phyloP scores from a whole-genome alignment of 2,797 vertebrate genomes.

The Phoxinus dragarum region DNA sequence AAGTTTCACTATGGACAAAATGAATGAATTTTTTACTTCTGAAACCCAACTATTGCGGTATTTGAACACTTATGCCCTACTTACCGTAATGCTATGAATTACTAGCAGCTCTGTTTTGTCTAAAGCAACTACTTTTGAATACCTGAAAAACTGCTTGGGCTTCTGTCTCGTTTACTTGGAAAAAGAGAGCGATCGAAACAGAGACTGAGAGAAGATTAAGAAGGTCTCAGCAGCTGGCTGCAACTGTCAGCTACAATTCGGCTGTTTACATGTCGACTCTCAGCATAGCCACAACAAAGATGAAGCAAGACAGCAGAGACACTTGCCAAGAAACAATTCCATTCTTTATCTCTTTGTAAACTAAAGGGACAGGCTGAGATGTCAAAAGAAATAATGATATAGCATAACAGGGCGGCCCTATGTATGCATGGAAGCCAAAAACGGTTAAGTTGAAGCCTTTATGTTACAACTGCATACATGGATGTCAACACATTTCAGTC shows the following conservation, averaged over 20 bases:
- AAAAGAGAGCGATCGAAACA: constrained; percentile 5
- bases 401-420: constrained; percentile 14
- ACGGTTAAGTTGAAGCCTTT: constrained; percentile 28
- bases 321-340: constrained; percentile 49
- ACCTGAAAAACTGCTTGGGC: constrained; percentile 67
- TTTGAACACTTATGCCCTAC: constrained; percentile 75
- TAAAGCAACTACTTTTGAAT: constrained; percentile 72
- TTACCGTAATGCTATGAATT: constrained; percentile 68
- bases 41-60: constrained; percentile 58
- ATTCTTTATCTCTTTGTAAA: constrained; percentile 59
- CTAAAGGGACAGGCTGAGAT: constrained; percentile 36
- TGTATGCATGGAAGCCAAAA: constrained; percentile 37
- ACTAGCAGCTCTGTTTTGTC: constrained; percentile 72
- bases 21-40: background rate
- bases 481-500: constrained; percentile 48
- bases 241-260: constrained; percentile 54
- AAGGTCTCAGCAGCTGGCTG: constrained; percentile 57
- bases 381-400: constrained; percentile 48
- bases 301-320: constrained; percentile 43
- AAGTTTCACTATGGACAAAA: background rate
- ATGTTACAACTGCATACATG: constrained; percentile 38
- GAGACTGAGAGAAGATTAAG: constrained; percentile 62
- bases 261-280: constrained; percentile 58
- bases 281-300: constrained; percentile 62
- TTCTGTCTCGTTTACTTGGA: constrained; percentile 62